Base-by-base conservation (phyloP, 2,797 vertebrate genomes). In the Lepus townsendii region DNA sequence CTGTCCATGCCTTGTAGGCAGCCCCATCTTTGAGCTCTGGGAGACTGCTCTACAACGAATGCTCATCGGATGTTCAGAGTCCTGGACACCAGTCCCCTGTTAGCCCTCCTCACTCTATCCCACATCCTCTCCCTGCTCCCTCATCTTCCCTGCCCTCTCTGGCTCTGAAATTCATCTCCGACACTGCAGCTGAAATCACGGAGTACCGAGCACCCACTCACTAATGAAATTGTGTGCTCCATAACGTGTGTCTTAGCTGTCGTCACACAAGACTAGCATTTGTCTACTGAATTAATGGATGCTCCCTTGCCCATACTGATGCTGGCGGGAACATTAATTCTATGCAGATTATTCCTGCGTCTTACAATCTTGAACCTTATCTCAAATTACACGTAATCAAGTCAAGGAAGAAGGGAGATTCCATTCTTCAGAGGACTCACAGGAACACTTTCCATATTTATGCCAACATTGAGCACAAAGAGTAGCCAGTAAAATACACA, bases 11-110 rank as follows among this genome's bases (percentile, higher is more conserved):
- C 6, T 90, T 77, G 79, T 93, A 97, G 77, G 95, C 62, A 97
- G 69, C 66, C 88, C 90, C 80, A 96, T 77, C 78, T 96, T 97
- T 93, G 93, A 97, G 96, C 90, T 97, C 63, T 94, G 84, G 22
- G 69, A 11, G 76, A 30, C 42, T 94, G 24, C 32, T 97, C 92
- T 86, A 60, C 84, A 93, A 97, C 96, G 93, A 52, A 65, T 91
- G 47, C 71, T 96, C 68, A 80, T 88, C 87, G 85, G 35, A 85
- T 93, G 97, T 94, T 96, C 90, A 88, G 79, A 65, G 1, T 66
- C 32, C 75, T 52, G 26, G 78, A 94, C n/a, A 73, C 87, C 32
- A 50, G 32, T 35, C 35, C 54, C 22, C 72, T 24, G 42, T 65
- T 13, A 22, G 20, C 16, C 50, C 54, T 86, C 69, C 75, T 89